Evolutionary conservation across 2,113 vertebrate species (phyloP), one percentile per base, ranked within the genome.

Genomic region (Otocyon megalotis): DNA sequence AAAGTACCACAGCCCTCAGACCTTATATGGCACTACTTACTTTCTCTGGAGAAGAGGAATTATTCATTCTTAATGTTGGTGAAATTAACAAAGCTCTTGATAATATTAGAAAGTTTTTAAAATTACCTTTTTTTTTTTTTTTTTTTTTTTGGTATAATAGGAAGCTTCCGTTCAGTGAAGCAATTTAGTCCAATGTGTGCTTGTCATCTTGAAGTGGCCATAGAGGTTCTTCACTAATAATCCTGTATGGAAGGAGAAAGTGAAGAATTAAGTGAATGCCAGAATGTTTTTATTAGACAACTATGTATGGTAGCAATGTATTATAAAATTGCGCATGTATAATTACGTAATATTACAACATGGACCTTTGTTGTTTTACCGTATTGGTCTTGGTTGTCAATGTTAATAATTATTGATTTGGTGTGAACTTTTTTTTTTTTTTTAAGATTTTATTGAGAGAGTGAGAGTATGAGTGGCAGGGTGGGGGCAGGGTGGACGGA

Each of bases 51-150:
- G 67, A 69, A 86, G 35, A 83, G 24, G 43, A 62, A 72, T 74
- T 19, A 35, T n/a, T 71, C n/a, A 10, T 77, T 84, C 5, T 5
- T 54, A 14, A 32, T 84, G n/a, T 85, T 54, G 53, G 54, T 93
- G 32, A 88, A 69, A 91, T 85, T 67, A 91, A 30, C 9, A 92
- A 65, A 72, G 13, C 28, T 93, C 22, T n/a, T 94, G 28, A 28
- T 53, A 54, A 63, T 37, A 13, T 35, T 48, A 37, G 16, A 28
- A 1, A 1, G 9, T 54, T 43, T 86, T 71, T 84, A 63, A 20
- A 85, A 16, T 82, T 95, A 96, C 90, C 89, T 96, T 15, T 76
- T 53, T 60, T 65, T n/a, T 69, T n/a, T n/a, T n/a, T n/a, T n/a
- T n/a, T 19, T 15, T 69, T 35, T 69, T 69, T 35, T 69, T 69